A percentile compares a stretch with the other conserved stretches of the same genome.
Conservation (phyloP, 1,140 invertebrate species). For the Heterodera schachtii region DNA sequence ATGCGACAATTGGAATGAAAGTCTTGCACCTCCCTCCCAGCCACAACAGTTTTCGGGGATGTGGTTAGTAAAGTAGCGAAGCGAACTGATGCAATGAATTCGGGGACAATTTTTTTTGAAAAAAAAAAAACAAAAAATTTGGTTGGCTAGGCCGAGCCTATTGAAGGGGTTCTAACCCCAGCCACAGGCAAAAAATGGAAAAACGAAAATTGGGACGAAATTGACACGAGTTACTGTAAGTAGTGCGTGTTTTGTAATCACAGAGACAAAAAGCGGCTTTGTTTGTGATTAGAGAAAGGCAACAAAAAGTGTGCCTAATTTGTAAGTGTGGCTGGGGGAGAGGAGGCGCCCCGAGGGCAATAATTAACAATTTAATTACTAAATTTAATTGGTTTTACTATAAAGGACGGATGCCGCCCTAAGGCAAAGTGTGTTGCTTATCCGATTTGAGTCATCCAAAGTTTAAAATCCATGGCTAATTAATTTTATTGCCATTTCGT, state of each 20-base stretch:
- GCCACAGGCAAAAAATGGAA: neutral
- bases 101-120: neutral
- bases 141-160: neutral
- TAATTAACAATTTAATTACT: too few relatives aligned
- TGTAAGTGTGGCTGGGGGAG: conserved; percentile 4
- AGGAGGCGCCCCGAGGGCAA: neutral
- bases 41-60: conserved; percentile 8
- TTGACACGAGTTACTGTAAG: neutral
- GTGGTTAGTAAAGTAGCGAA: neutral
- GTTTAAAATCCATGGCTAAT: too few relatives aligned
- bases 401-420: neutral
- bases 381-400: too few relatives aligned
- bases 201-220: neutral
- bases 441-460: too few relatives aligned
- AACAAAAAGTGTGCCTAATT: neutral
- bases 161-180: neutral
- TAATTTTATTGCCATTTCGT: too few relatives aligned
- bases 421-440: neutral
- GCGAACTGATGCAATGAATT: conserved; percentile 1
- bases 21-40: conserved; percentile 21
- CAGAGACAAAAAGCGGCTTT: neutral
- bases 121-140: neutral
- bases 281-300: neutral
- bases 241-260: neutral
- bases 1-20: too few relatives aligned